phyloP scores from a whole-genome alignment of 2,797 vertebrate genomes.

The Numenius phaeopus region DNA sequence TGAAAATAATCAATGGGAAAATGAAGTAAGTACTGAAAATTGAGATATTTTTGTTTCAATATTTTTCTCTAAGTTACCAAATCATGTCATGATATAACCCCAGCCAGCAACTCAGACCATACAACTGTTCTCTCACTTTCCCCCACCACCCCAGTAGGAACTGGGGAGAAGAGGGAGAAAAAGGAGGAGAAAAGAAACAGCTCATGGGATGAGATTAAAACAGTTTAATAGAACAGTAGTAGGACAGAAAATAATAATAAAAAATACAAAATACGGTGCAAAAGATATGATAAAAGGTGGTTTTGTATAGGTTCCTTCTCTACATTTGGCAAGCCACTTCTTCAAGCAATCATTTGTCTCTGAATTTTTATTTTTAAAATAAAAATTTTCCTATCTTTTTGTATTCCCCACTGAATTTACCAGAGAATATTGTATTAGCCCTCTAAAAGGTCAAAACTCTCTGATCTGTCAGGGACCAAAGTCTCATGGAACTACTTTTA shows the following conservation, averaged over 20 bases:
- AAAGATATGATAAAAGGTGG: background rate
- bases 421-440: background rate
- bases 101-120: background rate
- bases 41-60: background rate
- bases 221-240: background rate
- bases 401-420: background rate
- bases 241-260: background rate
- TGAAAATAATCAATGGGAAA: background rate
- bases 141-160: too few relatives aligned
- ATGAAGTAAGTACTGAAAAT: background rate
- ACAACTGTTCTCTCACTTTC: background rate
- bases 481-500: background rate
- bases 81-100: background rate
- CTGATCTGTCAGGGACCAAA: rapidly evolving
- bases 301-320: background rate
- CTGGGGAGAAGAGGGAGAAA: background rate
- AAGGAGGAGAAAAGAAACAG: background rate
- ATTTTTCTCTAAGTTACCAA: background rate
- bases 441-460: background rate
- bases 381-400: background rate
- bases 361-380: background rate
- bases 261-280: background rate
- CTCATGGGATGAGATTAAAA: background rate
- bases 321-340: background rate
- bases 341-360: background rate